These are phyloP conservation scores for Cyclophora punctaria DNA, from an alignment of 2,888 invertebrate species.

Conservation along the genomic window DNA sequence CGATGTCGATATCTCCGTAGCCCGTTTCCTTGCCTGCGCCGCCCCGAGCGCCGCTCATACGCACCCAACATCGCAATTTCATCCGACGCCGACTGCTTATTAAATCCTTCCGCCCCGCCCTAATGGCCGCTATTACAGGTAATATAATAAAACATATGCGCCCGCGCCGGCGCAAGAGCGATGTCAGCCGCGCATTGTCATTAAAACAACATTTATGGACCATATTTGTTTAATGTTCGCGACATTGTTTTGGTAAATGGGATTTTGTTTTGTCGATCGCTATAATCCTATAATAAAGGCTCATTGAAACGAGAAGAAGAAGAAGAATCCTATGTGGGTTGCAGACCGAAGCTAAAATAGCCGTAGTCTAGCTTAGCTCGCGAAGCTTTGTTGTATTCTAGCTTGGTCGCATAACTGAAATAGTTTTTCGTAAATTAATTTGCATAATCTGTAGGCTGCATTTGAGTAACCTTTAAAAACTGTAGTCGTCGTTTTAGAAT, in stretches of 20 bases:
- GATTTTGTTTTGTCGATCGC: too few relatives aligned
- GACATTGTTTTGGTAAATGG: background rate
- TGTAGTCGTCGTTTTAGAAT: too few relatives aligned
- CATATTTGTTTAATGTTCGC: slow-evolving; percentile 13
- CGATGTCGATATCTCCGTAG: slow-evolving; percentile 2
- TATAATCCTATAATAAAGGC: too few relatives aligned
- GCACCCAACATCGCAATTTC: slow-evolving; percentile 53
- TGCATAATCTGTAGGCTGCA: too few relatives aligned
- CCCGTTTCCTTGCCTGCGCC: slow-evolving; percentile 2
- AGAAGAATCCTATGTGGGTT: too few relatives aligned
- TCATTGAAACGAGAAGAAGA: too few relatives aligned
- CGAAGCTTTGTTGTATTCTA: too few relatives aligned
- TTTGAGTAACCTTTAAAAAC: too few relatives aligned
- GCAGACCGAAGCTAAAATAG: too few relatives aligned
- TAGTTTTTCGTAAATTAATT: too few relatives aligned
- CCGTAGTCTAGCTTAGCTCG: too few relatives aligned
- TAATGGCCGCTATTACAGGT: slow-evolving; percentile 67
- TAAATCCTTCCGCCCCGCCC: slow-evolving; percentile 69
- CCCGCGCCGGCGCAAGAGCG: slow-evolving; percentile 15
- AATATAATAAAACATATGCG: slow-evolving; percentile 59
- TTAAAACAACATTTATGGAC: slow-evolving; percentile 44
- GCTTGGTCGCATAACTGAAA: too few relatives aligned
- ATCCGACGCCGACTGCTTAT: slow-evolving; percentile 63
- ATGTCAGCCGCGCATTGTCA: slow-evolving; percentile 26
- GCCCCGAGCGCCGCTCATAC: slow-evolving; percentile 53